Percentiles rank a stretch among this genome's conserved stretches.
These are phyloP conservation scores for Diadumene lineata DNA, from an alignment of 92 coral and sea anemone species.

Conservation along the genomic window DNA sequence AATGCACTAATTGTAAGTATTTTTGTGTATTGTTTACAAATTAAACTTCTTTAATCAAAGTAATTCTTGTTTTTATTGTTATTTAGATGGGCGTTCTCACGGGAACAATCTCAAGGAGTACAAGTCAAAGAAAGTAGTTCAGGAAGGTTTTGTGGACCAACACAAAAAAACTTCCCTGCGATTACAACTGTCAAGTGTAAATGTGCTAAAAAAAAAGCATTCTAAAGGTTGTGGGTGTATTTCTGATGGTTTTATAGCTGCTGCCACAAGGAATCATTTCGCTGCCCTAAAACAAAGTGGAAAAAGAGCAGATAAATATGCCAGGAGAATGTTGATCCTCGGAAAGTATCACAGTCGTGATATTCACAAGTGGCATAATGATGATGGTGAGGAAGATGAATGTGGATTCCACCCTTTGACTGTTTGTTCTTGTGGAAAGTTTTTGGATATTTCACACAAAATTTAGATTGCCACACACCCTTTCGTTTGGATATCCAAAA, in stretches of 20 bases:
- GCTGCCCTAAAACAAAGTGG: constrained; percentile 39
- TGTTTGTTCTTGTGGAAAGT: constrained; percentile 20
- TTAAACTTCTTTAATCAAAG: too few species aligned
- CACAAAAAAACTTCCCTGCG: constrained; percentile 38
- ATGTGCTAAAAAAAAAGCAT: constrained; percentile 50
- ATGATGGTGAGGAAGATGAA: constrained; percentile 20
- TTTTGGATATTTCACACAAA: background rate
- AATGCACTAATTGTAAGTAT: too few species aligned
- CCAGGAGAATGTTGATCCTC: constrained; percentile 40
- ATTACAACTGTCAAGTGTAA: too few species aligned
- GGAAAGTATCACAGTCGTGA: constrained; percentile 55
- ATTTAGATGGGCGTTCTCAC: too few species aligned
- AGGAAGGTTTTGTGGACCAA: constrained; percentile 28
- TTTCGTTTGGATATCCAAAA: background rate
- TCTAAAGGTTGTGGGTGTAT: constrained; percentile 49
- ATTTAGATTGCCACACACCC: background rate
- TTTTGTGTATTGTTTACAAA: too few species aligned
- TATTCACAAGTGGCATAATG: constrained; percentile 55
- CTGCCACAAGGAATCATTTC: constrained; percentile 36
- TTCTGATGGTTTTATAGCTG: constrained; percentile 37
- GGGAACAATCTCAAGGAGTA: background rate
- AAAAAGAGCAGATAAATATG: constrained; percentile 40
- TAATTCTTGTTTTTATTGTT: too few species aligned
- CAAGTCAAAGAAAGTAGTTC: constrained; percentile 6
- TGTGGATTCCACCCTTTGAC: constrained; percentile 40